phyloP scores from a whole-genome alignment of 2,888 invertebrate genomes.

The Leucophora obtusa region DNA sequence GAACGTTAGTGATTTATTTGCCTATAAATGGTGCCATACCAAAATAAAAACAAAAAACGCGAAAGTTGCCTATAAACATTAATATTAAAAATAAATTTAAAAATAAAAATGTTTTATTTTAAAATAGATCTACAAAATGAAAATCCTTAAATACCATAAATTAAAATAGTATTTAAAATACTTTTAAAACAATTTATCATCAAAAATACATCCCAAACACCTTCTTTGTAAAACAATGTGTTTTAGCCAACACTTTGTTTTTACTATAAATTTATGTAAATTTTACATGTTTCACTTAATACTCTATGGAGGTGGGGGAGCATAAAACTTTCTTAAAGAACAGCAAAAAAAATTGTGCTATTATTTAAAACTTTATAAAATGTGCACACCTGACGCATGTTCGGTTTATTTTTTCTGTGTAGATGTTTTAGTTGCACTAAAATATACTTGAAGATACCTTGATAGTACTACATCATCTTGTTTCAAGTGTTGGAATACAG shows the following conservation, averaged over 20 bases:
- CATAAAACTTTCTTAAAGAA: conserved; percentile 11
- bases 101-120: conserved; percentile 24
- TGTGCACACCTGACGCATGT: conserved; percentile 63
- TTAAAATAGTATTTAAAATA: not conserved
- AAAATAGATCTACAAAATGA: conserved; percentile 26
- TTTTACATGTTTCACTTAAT: conserved; percentile 70
- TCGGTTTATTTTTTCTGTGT: conserved; percentile 20
- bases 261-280: conserved; percentile 76
- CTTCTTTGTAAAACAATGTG: not conserved
- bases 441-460: conserved; percentile 48
- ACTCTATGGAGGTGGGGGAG: not conserved
- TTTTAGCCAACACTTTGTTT: conserved; percentile 71
- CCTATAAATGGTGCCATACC: conserved; percentile 71
- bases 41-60: conserved; percentile 36
- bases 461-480: conserved; percentile 51
- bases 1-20: conserved; percentile 74
- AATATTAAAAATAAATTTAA: conserved; percentile 50
- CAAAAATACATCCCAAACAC: not conserved
- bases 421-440: conserved; percentile 43
- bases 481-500: not conserved
- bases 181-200: conserved; percentile 30
- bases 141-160: not conserved
- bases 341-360: conserved; percentile 41
- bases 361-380: conserved; percentile 63
- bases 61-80: conserved; percentile 41